Evolutionary conservation across 2,113 vertebrate genomes (phyloP).

Genomic region (Halichoerus grypus): DNA sequence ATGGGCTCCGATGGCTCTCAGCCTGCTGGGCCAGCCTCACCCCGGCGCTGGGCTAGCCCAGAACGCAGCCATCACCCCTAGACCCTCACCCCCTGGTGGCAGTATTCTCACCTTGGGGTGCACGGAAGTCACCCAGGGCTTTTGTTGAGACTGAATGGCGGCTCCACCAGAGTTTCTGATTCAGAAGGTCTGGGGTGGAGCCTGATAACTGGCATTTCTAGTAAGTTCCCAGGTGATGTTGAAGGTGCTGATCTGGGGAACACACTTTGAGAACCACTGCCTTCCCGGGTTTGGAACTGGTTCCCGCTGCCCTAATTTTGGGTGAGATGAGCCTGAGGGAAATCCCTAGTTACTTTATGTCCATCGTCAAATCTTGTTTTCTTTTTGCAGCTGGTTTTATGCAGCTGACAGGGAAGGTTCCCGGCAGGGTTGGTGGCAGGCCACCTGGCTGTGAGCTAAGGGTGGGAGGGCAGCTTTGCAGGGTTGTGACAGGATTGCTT

Average conservation of each 20-base stretch:
- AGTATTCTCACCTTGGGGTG: background rate
- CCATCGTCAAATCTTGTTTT: background rate
- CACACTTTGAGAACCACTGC: background rate
- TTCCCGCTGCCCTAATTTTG: background rate
- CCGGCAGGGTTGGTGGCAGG: background rate
- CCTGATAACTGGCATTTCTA: background rate
- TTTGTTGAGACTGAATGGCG: background rate
- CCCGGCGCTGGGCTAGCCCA: background rate
- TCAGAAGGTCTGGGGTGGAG: background rate
- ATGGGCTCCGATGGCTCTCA: background rate
- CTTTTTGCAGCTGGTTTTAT: background rate
- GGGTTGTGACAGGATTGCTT: background rate
- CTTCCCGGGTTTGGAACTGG: background rate
- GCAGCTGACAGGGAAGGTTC: background rate
- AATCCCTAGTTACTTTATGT: background rate
- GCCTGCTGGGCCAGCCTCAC: background rate
- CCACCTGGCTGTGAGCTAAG: background rate
- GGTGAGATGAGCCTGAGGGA: background rate
- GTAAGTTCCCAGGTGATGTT: background rate
- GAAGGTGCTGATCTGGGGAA: background rate
- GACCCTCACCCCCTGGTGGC: fast-evolving
- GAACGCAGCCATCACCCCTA: background rate
- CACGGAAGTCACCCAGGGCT: fast-evolving
- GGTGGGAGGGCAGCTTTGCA: background rate
- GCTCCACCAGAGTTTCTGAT: background rate